Percentiles rank a stretch among this genome's conserved stretches.
Evolutionary conservation across 2,797 vertebrate genomes (phyloP).

Genomic region (Acrossocheilus wenchowensis): DNA sequence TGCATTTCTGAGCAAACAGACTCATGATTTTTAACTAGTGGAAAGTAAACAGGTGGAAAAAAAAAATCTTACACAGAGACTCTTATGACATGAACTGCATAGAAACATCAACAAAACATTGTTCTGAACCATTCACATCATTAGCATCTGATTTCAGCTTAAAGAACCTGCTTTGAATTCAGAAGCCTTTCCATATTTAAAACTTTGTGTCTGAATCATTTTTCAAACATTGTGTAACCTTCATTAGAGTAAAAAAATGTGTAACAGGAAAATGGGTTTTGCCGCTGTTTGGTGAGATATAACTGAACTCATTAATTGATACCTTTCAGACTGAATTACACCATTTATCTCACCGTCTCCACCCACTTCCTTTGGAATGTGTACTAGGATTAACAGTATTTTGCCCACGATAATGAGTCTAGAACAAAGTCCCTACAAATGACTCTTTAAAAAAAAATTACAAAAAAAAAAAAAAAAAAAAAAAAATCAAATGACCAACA

Average conservation of each 20-base stretch:
- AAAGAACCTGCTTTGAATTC: background rate
- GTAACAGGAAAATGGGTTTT: slow-evolving; percentile 53
- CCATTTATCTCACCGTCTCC: slow-evolving; percentile 48
- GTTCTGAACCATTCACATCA: background rate
- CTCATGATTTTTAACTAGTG: background rate
- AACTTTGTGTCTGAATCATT: background rate
- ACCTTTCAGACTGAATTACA: slow-evolving; percentile 66
- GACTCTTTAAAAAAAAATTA: too few species aligned
- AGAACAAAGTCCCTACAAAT: background rate
- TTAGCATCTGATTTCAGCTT: background rate
- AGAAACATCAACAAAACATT: background rate
- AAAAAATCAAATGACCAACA: background rate
- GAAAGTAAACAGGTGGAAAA: background rate
- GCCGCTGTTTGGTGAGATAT: slow-evolving; percentile 61
- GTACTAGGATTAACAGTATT: slow-evolving; percentile 58
- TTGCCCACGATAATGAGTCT: slow-evolving; percentile 64
- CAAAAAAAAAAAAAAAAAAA: too few species aligned
- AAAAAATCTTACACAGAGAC: background rate
- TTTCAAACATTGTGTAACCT: slow-evolving; percentile 53
- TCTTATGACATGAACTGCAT: background rate
- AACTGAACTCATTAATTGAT: slow-evolving; percentile 64
- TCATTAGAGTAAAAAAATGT: slow-evolving; percentile 54
- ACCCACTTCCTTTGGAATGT: slow-evolving; percentile 50
- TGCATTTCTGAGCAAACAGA: background rate
- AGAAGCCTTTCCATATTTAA: background rate